A percentile compares a stretch with the other conserved stretches of the same genome.
These are phyloP conservation scores for Scomberomorus guttatus DNA, from an alignment of 2,797 vertebrate genomes.

Conservation along the genomic window DNA sequence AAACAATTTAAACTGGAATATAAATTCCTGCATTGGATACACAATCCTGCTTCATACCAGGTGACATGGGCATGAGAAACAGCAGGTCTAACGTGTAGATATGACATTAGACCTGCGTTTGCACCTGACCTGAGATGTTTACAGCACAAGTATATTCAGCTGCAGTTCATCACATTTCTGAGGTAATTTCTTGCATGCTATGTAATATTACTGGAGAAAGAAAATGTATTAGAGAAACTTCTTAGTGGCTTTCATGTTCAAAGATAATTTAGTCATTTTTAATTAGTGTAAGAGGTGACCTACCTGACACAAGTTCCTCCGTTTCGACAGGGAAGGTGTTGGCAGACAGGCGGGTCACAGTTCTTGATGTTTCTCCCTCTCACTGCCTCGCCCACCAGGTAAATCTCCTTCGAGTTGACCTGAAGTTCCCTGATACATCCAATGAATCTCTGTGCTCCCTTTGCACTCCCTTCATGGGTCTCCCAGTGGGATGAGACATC, in stretches of 20 bases:
- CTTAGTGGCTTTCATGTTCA: conserved; percentile 15
- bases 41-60: conserved; percentile 7
- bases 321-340: conserved; percentile 86
- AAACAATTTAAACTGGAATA: conserved; percentile 51
- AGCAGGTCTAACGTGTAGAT: conserved; percentile 17
- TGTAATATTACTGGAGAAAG: background rate
- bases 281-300: conserved; percentile 45
- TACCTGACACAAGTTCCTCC: conserved; percentile 91
- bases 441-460: conserved; percentile 80
- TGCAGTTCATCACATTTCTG: conserved; percentile 10
- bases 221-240: background rate
- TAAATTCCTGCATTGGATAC: conserved; percentile 27
- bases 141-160: conserved; percentile 6
- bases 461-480: conserved; percentile 65
- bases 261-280: conserved; percentile 21
- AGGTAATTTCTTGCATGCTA: conserved; percentile 17
- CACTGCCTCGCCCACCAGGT: conserved; percentile 84
- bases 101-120: conserved; percentile 1
- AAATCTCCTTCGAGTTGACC: conserved; percentile 87
- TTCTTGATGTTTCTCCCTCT: conserved; percentile 88
- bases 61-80: conserved; percentile 30
- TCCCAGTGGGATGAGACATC: conserved; percentile 83
- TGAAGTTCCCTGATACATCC: conserved; percentile 90
- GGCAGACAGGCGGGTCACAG: conserved; percentile 87
- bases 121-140: conserved; percentile 12